Percentiles rank a stretch among this genome's conserved stretches.
phyloP scores from a whole-genome alignment of 2,888 invertebrate species.

The Iphiclides podalirius region DNA sequence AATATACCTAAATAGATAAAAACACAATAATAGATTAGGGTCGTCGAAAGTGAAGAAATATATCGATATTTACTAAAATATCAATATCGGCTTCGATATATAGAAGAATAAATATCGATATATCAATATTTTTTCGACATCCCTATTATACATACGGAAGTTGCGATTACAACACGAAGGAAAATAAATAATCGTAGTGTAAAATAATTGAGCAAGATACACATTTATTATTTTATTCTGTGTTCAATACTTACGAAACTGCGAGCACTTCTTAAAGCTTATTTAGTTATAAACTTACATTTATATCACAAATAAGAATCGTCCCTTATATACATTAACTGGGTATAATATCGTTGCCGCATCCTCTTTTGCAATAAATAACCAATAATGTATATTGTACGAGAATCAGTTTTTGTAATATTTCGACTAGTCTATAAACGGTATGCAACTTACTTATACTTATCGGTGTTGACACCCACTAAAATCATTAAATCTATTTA shows the following conservation, averaged over 20 bases:
- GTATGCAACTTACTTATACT: slow-evolving; percentile 3
- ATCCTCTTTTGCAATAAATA: slow-evolving; percentile 10
- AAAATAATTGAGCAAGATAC: slow-evolving; percentile 25
- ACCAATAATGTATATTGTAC: slow-evolving; percentile 18
- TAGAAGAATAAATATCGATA: too few species aligned
- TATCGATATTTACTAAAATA: too few species aligned
- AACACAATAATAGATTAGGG: too few species aligned
- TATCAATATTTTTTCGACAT: too few species aligned
- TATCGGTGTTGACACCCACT: slow-evolving; percentile 2
- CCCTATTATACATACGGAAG: not conserved
- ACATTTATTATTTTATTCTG: slow-evolving; percentile 3
- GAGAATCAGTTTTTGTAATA: slow-evolving; percentile 14
- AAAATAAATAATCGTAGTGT: slow-evolving; percentile 14
- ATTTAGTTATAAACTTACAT: slow-evolving; percentile 19
- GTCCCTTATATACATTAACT: slow-evolving; percentile 8
- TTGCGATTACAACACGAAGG: slow-evolving; percentile 10
- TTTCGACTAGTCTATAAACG: slow-evolving; percentile 21
- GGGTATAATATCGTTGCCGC: slow-evolving; percentile 13
- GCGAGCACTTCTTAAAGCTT: slow-evolving; percentile 9
- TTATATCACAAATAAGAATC: slow-evolving; percentile 25
- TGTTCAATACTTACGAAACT: not conserved
- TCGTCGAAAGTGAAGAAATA: too few species aligned
- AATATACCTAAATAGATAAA: not conserved
- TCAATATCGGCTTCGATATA: too few species aligned
- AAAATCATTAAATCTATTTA: slow-evolving; percentile 16